Conservation (phyloP, 2,113 vertebrate genomes). For the Ceyx cyanopectus region DNA sequence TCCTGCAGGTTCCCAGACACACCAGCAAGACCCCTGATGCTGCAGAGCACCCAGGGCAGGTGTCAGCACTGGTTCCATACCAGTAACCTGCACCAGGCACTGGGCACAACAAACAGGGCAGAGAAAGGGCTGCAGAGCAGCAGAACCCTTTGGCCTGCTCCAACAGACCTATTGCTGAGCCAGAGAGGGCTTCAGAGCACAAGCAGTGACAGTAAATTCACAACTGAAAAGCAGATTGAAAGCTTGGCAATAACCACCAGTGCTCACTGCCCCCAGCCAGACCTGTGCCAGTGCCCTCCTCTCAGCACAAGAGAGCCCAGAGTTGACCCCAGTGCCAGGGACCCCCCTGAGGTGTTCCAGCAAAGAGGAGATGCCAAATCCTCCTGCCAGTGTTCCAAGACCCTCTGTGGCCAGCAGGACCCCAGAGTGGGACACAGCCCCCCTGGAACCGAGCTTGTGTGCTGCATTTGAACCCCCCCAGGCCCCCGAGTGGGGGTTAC, state of each 20-base stretch:
- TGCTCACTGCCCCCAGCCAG: background rate
- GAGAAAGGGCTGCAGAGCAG: background rate
- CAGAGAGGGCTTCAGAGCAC: background rate
- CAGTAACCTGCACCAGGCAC: background rate
- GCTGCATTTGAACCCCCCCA: background rate
- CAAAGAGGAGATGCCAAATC: background rate
- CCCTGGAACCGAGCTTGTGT: background rate
- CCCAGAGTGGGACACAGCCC: background rate
- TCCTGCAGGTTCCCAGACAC: accelerated
- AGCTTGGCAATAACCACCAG: background rate
- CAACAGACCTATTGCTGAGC: background rate
- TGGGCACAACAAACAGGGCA: background rate
- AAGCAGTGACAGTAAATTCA: background rate
- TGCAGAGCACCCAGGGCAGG: background rate
- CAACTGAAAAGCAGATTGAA: background rate
- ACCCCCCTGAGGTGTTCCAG: background rate
- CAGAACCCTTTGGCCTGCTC: background rate
- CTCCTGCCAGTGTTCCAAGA: background rate
- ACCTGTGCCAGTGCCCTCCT: too few relatives aligned
- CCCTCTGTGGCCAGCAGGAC: background rate
- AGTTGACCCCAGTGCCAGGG: background rate
- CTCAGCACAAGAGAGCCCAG: background rate
- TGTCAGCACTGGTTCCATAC: background rate
- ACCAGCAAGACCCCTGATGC: background rate
- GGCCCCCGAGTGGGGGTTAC: background rate